Conservation (phyloP, 2,888 invertebrate species). For the Augochlorella aurata region DNA sequence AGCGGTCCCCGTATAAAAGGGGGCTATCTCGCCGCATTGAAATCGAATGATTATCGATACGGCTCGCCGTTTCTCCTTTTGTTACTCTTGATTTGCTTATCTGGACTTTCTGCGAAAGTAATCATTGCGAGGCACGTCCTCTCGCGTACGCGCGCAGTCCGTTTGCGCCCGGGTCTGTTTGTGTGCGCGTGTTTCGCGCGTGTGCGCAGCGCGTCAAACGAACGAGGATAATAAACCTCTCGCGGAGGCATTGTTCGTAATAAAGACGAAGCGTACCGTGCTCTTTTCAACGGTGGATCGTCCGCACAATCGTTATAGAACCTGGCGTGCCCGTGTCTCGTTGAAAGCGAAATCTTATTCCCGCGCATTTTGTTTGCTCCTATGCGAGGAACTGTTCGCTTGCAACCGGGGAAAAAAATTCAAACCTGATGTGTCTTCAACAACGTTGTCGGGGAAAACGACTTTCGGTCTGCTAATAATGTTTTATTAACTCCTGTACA, state of each 20-base stretch:
- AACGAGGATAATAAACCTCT: slow-evolving; percentile 62
- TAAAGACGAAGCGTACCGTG: slow-evolving; percentile 52
- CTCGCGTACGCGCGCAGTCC: slow-evolving; percentile 23
- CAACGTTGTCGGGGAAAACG: neutral
- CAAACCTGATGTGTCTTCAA: neutral
- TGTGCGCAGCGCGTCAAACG: slow-evolving; percentile 48
- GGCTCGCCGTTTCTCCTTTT: slow-evolving; percentile 46
- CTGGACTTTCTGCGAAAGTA: slow-evolving; percentile 60
- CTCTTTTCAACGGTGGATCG: slow-evolving; percentile 45
- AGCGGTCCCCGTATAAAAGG: slow-evolving; percentile 34
- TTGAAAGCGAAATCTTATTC: slow-evolving; percentile 45
- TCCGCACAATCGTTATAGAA: slow-evolving; percentile 39
- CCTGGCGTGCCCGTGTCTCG: slow-evolving; percentile 10
- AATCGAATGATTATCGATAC: slow-evolving; percentile 65
- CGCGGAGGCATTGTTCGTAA: slow-evolving; percentile 60
- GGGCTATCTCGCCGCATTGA: slow-evolving; percentile 60
- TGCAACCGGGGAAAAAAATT: neutral
- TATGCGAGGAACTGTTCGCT: slow-evolving; percentile 9
- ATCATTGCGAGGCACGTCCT: slow-evolving; percentile 52
- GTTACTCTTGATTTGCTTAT: slow-evolving; percentile 60
- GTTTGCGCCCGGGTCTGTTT: slow-evolving; percentile 15
- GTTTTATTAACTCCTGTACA: too few species aligned
- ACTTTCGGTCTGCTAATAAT: too few species aligned
- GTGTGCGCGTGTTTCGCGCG: slow-evolving; percentile 33
- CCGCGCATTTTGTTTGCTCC: neutral